Evolutionary conservation across 2,113 vertebrate species (phyloP).

Genomic region (Lethenteron reissneri): DNA sequence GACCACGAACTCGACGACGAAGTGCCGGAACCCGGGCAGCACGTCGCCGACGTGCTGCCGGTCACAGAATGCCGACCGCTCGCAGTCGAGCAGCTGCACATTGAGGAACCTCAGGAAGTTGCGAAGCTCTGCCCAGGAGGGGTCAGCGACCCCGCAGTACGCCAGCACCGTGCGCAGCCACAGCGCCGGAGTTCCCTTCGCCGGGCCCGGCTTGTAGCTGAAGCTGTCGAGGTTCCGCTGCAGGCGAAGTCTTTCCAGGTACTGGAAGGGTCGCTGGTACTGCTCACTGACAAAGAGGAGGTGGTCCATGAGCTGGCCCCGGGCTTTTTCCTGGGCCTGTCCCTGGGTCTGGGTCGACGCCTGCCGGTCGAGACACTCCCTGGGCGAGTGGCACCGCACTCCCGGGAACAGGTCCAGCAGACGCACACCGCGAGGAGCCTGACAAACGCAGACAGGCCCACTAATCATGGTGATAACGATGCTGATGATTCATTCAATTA

Average conservation of each 20-base stretch:
- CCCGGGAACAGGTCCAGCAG: neutral
- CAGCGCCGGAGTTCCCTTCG: conserved; percentile 40
- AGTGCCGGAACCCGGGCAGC: conserved; percentile 55
- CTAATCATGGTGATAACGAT: too few species aligned
- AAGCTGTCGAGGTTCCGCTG: conserved; percentile 32
- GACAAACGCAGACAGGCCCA: too few species aligned
- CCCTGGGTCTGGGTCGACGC: neutral
- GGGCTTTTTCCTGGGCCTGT: conserved; percentile 1
- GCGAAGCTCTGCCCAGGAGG: conserved; percentile 66
- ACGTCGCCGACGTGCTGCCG: conserved; percentile 32
- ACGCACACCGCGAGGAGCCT: conserved; percentile 11
- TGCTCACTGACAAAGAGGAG: conserved; percentile 32
- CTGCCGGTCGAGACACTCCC: neutral
- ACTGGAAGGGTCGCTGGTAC: conserved; percentile 79
- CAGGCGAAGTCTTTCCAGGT: conserved; percentile 38
- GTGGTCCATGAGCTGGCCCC: conserved; percentile 1
- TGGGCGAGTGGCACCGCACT: neutral
- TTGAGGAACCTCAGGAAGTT: conserved; percentile 75
- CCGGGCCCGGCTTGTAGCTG: conserved; percentile 15
- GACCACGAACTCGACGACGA: conserved; percentile 85
- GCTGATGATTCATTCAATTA: too few species aligned
- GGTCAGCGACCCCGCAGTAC: conserved; percentile 47
- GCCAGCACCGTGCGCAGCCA: conserved; percentile 61
- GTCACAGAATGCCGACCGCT: conserved; percentile 62
- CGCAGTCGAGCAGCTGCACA: conserved; percentile 52